Conservation (phyloP, 2,797 vertebrate genomes). For the Gouania willdenowi region DNA sequence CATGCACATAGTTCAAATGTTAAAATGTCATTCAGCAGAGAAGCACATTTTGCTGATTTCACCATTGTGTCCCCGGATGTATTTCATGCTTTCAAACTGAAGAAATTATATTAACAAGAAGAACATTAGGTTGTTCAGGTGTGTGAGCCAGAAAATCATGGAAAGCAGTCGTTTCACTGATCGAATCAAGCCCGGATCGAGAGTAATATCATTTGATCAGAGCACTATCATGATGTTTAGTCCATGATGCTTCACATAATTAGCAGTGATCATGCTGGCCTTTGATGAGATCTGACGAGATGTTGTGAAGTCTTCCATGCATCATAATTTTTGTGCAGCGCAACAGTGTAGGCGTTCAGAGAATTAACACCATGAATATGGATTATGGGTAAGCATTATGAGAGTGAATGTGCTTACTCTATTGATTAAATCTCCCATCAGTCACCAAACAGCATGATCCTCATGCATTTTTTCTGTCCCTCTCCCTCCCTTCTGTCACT, state of each 20-base stretch:
- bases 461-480: slow-evolving; percentile 15
- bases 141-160: slow-evolving; percentile 12
- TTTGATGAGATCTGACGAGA: slow-evolving; percentile 64
- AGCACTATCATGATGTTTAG: slow-evolving; percentile 34
- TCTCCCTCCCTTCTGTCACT: background rate
- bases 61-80: slow-evolving; percentile 1
- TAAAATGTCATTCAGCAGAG: background rate
- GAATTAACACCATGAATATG: slow-evolving; percentile 72
- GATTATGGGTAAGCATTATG: slow-evolving; percentile 63
- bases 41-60: background rate
- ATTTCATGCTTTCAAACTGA: background rate
- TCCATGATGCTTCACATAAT: slow-evolving; percentile 46
- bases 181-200: slow-evolving; percentile 31
- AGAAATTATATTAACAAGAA: background rate
- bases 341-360: slow-evolving; percentile 54
- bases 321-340: slow-evolving; percentile 55
- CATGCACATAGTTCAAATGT: background rate
- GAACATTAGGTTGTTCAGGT: slow-evolving; percentile 7
- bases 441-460: slow-evolving; percentile 52
- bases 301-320: slow-evolving; percentile 60
- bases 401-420: slow-evolving; percentile 75
- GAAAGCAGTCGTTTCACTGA: slow-evolving; percentile 20
- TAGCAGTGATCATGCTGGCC: slow-evolving; percentile 51
- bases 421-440: slow-evolving; percentile 75
- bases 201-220: slow-evolving; percentile 24